phyloP scores from a whole-genome alignment of 2,113 vertebrate species.

The Dasypus novemcinctus region DNA sequence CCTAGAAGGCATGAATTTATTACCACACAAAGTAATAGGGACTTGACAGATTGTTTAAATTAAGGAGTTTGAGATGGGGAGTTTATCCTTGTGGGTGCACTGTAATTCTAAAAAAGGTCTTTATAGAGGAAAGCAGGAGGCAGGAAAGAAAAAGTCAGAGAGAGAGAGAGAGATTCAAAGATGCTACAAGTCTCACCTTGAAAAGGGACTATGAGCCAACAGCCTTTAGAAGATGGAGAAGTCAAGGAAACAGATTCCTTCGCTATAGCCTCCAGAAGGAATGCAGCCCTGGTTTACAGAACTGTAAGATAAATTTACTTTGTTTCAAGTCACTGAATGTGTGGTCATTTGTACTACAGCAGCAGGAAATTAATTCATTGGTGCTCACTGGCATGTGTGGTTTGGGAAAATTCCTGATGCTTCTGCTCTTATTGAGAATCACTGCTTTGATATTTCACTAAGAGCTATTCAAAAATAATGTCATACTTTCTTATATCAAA shows the following conservation, averaged over 20 bases:
- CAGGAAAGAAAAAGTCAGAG: neutral
- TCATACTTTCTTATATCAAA: neutral
- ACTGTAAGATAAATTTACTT: neutral
- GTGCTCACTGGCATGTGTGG: neutral
- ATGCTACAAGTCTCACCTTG: neutral
- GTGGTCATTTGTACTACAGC: neutral
- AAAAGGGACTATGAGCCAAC: neutral
- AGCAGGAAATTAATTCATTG: neutral
- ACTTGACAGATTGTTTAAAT: neutral
- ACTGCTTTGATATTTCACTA: neutral
- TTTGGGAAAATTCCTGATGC: neutral
- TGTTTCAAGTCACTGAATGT: neutral
- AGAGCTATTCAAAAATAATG: neutral
- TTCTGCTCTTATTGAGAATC: neutral
- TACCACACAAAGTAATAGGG: neutral
- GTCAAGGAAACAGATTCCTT: neutral
- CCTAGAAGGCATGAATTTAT: neutral
- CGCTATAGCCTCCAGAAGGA: neutral
- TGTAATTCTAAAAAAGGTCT: neutral
- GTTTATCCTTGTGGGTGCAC: neutral
- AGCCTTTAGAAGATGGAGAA: neutral
- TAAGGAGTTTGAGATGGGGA: neutral
- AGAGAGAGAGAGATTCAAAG: neutral
- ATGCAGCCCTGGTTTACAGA: neutral
- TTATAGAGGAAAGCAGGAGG: neutral